Conservation (phyloP, 2,113 vertebrate species). For the Camarhynchus parvulus region DNA sequence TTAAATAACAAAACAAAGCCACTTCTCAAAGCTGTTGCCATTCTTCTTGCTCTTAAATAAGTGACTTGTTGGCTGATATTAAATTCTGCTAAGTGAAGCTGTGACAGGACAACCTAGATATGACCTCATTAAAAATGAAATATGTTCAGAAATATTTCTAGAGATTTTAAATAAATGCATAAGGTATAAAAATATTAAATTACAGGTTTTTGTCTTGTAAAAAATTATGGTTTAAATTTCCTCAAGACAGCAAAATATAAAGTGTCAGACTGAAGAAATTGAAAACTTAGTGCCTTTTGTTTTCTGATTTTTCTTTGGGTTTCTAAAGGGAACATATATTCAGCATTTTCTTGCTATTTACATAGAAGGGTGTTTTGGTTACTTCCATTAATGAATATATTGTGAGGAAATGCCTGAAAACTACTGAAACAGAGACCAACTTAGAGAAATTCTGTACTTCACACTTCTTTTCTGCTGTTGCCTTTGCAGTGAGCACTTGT, state of each 20-base stretch:
- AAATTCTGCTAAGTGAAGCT: background rate
- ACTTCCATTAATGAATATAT: background rate
- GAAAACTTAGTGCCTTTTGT: background rate
- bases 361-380: background rate
- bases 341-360: background rate
- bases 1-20: background rate
- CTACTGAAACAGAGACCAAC: background rate
- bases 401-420: background rate
- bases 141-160: background rate
- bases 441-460: background rate
- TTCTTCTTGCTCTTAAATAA: background rate
- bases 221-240: background rate
- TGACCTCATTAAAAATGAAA: background rate
- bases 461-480: background rate
- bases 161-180: background rate
- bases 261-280: background rate
- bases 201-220: background rate
- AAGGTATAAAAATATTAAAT: background rate
- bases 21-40: background rate
- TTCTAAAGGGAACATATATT: background rate
- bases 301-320: background rate
- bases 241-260: background rate
- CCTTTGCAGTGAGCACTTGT: conserved; percentile 90
- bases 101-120: background rate
- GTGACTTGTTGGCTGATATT: background rate